These are phyloP conservation scores for Porites evermanni DNA, from an alignment of 92 coral and sea anemone genomes.

Conservation along the genomic window DNA sequence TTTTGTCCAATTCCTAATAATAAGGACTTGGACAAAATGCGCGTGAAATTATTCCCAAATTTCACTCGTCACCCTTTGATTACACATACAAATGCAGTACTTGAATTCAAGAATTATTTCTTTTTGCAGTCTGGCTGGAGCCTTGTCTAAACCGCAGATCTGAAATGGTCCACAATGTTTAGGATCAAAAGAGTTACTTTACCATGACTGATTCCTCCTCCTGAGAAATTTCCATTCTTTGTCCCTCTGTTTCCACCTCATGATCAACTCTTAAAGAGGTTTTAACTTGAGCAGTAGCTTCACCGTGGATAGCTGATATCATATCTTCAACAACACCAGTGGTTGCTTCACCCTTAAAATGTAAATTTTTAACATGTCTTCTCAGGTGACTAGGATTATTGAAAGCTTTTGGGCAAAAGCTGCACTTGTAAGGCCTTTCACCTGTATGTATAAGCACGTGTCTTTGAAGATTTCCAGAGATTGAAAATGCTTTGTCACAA, in stretches of 20 bases:
- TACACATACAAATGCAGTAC: too few relatives aligned
- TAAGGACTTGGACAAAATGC: too few relatives aligned
- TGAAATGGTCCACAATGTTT: not conserved
- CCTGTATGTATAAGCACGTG: conserved; percentile 98
- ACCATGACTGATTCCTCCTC: not conserved
- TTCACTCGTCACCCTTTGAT: too few relatives aligned
- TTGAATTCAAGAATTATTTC: too few relatives aligned
- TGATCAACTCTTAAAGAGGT: not conserved
- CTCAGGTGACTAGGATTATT: conserved; percentile 97
- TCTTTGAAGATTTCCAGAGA: conserved; percentile 96
- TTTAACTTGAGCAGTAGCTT: conserved; percentile 20
- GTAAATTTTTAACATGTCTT: conserved; percentile 94
- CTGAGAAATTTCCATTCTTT: not conserved
- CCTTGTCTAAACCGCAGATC: too few relatives aligned
- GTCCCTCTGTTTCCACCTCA: not conserved
- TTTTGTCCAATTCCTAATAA: too few relatives aligned
- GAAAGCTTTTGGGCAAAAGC: conserved; percentile 92
- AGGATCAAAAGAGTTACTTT: not conserved
- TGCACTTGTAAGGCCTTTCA: conserved; percentile 95
- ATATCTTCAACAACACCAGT: conserved; percentile 54
- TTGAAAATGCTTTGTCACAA: conserved; percentile 94
- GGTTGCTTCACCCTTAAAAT: conserved; percentile 74
- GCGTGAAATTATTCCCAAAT: too few relatives aligned
- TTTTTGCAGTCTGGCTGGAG: too few relatives aligned
- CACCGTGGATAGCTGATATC: conserved; percentile 49